Conservation (phyloP, 2,113 vertebrate genomes). For the Tupaia chinensis region DNA sequence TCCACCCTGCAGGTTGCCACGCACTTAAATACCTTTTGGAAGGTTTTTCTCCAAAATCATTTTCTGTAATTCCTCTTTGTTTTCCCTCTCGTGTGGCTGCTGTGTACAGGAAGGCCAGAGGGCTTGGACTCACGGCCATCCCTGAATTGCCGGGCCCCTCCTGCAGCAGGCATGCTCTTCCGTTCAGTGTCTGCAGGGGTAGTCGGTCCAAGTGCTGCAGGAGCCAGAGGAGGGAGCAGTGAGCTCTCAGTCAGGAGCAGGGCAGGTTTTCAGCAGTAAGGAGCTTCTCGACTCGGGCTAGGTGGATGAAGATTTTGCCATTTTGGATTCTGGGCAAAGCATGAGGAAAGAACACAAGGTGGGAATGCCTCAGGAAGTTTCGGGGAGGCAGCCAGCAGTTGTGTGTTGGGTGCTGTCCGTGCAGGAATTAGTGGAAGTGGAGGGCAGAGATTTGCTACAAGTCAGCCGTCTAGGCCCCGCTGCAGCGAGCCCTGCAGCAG, state of each 20-base stretch:
- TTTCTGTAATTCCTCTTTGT: not conserved
- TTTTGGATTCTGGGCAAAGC: not conserved
- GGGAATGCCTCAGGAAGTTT: not conserved
- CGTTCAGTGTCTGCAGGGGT: no score
- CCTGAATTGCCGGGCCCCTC: not conserved
- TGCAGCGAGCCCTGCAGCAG: fast-evolving
- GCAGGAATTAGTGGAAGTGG: not conserved
- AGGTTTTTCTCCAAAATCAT: not conserved
- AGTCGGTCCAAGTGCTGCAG: not conserved
- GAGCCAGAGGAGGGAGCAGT: not conserved
- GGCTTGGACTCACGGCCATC: not conserved
- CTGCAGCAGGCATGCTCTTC: not conserved
- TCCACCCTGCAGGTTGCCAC: fast-evolving
- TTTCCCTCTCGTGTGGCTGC: not conserved
- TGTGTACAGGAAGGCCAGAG: not conserved
- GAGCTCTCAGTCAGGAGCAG: not conserved
- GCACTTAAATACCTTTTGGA: not conserved
- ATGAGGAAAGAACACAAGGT: not conserved
- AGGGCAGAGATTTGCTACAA: not conserved
- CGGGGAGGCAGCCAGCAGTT: not conserved
- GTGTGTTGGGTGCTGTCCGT: no score
- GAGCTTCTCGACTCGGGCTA: not conserved
- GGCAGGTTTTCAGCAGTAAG: not conserved
- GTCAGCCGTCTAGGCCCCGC: not conserved
- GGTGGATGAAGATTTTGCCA: not conserved